A percentile compares a stretch with the other conserved stretches of the same genome.
Conservation (phyloP, 2,113 vertebrate genomes). For the Cheirogaleus medius region DNA sequence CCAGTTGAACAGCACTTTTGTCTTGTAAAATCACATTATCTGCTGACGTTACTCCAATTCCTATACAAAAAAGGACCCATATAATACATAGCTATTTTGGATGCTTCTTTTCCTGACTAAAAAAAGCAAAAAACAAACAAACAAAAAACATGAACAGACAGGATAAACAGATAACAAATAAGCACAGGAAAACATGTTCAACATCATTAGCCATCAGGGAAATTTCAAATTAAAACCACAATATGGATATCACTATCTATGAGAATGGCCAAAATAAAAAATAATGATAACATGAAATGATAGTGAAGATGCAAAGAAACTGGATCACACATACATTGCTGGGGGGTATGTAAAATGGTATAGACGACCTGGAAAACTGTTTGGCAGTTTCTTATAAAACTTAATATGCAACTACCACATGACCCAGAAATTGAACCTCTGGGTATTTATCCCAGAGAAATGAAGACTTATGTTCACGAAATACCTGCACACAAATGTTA, state of each 20-base stretch:
- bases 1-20: background rate
- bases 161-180: background rate
- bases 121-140: background rate
- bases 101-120: background rate
- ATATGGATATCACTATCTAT: background rate
- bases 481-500: background rate
- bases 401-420: conserved; percentile 12
- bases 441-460: conserved; percentile 5
- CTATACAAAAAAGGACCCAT: background rate
- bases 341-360: background rate
- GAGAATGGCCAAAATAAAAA: conserved; percentile 39
- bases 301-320: background rate
- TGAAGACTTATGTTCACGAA: background rate
- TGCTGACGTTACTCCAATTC: background rate
- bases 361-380: background rate
- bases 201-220: background rate
- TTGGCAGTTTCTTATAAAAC: background rate
- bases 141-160: background rate
- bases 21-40: background rate
- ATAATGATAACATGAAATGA: conserved; percentile 18
- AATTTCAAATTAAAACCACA: background rate
- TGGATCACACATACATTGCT: background rate
- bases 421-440: background rate
- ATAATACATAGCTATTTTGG: background rate
- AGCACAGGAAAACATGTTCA: conserved; percentile 29